A percentile compares a stretch with the other conserved stretches of the same genome.
phyloP scores from a whole-genome alignment of 1,140 invertebrate genomes.

The Pachypeltis micranthus region DNA sequence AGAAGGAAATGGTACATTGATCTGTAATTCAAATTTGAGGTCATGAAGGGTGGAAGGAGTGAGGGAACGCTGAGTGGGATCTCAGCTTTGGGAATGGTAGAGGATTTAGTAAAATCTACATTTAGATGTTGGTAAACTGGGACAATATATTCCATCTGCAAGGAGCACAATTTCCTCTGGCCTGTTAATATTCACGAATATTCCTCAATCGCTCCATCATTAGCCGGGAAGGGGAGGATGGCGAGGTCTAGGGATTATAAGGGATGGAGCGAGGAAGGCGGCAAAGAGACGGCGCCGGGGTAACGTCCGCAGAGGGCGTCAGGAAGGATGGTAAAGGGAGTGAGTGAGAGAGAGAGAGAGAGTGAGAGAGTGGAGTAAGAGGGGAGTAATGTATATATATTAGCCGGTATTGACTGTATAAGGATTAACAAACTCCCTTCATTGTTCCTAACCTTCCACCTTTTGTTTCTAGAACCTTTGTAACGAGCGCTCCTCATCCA shows the following conservation, averaged over 20 bases:
- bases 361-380: not conserved
- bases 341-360: not conserved
- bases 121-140: slow-evolving; percentile 15
- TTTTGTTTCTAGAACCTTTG: slow-evolving; percentile 15
- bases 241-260: not conserved
- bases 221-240: slow-evolving; percentile 6
- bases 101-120: slow-evolving; percentile 15
- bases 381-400: slow-evolving; percentile 14
- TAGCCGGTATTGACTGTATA: slow-evolving; percentile 15
- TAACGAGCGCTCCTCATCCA: slow-evolving; percentile 9
- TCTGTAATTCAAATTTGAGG: no score
- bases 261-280: not conserved
- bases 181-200: slow-evolving; percentile 17
- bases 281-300: no score
- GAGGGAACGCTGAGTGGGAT: not conserved
- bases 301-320: no score
- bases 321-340: slow-evolving; percentile 1
- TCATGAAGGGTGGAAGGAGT: not conserved
- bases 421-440: slow-evolving; percentile 9
- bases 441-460: slow-evolving; percentile 10
- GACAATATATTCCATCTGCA: slow-evolving; percentile 15
- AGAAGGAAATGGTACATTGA: no score
- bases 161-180: slow-evolving; percentile 13
- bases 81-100: not conserved
- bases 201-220: slow-evolving; percentile 16